Evolutionary conservation across 2,888 invertebrate genomes (phyloP), one percentile per base, ranked within the genome.

Genomic region (Acanthosepion esculentum): DNA sequence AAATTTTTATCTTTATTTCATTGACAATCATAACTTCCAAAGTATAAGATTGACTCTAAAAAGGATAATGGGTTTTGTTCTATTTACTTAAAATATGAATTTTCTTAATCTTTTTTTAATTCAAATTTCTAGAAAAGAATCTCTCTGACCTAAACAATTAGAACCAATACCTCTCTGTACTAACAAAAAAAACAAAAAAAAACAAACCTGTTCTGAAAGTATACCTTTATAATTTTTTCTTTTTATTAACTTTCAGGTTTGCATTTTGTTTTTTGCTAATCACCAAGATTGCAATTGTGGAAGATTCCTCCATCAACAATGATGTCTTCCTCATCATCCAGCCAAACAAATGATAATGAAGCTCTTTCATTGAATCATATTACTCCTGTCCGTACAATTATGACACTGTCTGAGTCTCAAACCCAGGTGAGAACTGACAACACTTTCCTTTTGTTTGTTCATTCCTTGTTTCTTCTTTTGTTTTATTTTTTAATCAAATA

Each of bases 361-460:
- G 78, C 20, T 78, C n/a, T 78, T 78, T 78, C 33, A 78, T 78
- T 18, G n/a, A 78, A 78, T 78, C 78, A 78, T 78, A 78, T 78
- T 78, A 78, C 78, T 78, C 78, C 78, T 78, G 78, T 78, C 78
- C 78, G 18, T 33, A 78, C 78, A 78, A n/a, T 78, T 33, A 78
- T 78, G 78, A 33, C 78, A 78, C 78, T 78, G n/a, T 78, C 78
- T 78, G 78, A 78, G 78, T 78, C 78, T 78, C 78, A 78, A 23
- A 78, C 78, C 78, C 78, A 78, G 78, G 78, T 78, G n/a, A 78
- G 78, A 78, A 78, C 33, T n/a, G 59, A 59, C 59, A 59, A 59
- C 59, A 59, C 59, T 59, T 59, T 59, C 59, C 23, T 23, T 59
- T 23, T 23, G 59, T 59, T 59, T 59, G 59, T 23, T 78, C 0